phyloP scores from a whole-genome alignment of 2,113 vertebrate genomes.

The Spizaetus ornatus region DNA sequence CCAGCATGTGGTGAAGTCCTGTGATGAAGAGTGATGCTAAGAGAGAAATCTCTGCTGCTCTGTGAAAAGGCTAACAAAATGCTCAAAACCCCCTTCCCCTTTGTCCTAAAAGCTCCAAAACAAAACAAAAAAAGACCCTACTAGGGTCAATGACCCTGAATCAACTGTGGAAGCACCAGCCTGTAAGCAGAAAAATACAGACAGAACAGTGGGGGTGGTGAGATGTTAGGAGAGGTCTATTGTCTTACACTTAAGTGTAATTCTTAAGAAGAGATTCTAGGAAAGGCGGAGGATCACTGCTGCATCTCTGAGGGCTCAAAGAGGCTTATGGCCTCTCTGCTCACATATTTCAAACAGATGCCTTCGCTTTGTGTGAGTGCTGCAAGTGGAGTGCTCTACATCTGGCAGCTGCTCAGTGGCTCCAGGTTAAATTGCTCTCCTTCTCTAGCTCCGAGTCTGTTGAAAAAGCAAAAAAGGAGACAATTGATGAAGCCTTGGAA shows the following conservation, averaged over 20 bases:
- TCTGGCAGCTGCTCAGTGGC: background rate
- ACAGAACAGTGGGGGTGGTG: rapidly evolving
- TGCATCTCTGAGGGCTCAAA: background rate
- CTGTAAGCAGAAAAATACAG: background rate
- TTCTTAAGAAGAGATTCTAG: background rate
- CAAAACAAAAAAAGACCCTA: background rate
- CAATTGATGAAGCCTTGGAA: background rate
- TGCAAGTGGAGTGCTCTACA: background rate
- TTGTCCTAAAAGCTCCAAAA: background rate
- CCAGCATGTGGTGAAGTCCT: background rate
- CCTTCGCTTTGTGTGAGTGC: background rate
- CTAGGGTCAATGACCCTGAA: background rate
- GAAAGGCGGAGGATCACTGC: background rate
- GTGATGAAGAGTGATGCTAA: rapidly evolving
- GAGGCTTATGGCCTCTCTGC: background rate
- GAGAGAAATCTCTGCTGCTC: background rate
- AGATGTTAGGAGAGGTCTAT: background rate
- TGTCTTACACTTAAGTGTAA: background rate
- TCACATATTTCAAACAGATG: background rate
- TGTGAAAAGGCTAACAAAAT: background rate
- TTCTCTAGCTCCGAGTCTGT: background rate
- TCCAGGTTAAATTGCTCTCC: background rate
- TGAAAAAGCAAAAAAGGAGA: background rate
- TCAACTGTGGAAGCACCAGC: background rate
- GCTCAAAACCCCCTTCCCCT: background rate